Conservation (phyloP, 2,113 vertebrate species). For the Ammospiza caudacuta region DNA sequence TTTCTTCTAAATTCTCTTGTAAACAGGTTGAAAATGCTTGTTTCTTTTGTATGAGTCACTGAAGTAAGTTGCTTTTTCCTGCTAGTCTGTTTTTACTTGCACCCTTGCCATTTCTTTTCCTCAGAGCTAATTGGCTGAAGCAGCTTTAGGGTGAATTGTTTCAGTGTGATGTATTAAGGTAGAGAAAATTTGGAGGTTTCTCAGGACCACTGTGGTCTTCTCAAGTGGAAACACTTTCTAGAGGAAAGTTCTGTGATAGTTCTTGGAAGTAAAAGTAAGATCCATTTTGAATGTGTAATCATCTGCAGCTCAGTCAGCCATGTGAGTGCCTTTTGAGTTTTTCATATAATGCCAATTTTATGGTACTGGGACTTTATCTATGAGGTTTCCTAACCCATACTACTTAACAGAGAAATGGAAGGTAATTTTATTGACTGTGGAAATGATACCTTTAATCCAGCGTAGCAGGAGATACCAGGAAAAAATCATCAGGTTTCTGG, state of each 20-base stretch:
- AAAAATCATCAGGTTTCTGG: neutral
- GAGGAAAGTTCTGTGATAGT: neutral
- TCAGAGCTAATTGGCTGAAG: neutral
- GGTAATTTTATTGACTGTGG: neutral
- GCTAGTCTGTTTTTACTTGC: neutral
- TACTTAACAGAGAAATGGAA: neutral
- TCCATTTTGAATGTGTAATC: neutral
- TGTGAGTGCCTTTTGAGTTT: slow-evolving; percentile 53
- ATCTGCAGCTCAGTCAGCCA: neutral
- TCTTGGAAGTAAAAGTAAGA: neutral
- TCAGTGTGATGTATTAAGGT: neutral
- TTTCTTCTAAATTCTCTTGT: neutral
- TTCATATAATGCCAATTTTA: neutral
- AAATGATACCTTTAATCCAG: neutral
- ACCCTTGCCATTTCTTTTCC: neutral
- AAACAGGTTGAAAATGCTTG: neutral
- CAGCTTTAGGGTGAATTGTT: neutral
- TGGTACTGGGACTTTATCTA: neutral
- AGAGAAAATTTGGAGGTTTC: neutral
- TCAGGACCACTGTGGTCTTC: neutral
- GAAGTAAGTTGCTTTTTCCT: neutral
- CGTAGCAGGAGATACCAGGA: neutral
- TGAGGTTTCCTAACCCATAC: neutral
- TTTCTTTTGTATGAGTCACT: neutral
- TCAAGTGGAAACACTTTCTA: neutral